Evolutionary conservation across 2,888 invertebrate genomes (phyloP).

Genomic region (Lithophane semibrunnea): DNA sequence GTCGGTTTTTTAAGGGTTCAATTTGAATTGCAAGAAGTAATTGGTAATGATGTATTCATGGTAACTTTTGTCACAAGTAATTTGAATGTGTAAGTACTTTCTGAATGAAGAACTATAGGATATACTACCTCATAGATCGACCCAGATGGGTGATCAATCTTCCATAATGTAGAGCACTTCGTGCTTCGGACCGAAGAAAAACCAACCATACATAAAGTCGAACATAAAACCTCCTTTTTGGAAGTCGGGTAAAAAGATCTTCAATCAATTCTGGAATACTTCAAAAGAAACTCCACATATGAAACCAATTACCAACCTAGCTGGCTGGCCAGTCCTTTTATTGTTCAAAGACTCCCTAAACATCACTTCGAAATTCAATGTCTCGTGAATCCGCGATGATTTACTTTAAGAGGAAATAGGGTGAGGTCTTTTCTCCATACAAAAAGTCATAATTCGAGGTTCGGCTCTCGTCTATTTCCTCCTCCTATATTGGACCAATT

Average conservation of each 20-base stretch:
- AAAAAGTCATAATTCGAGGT: no score
- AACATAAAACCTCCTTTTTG: no score
- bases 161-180: no score
- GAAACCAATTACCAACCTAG: neutral
- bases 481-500: no score
- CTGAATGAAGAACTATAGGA: neutral
- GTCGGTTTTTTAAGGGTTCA: conserved; percentile 58
- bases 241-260: neutral
- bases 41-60: conserved; percentile 37
- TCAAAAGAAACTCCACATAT: neutral
- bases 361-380: neutral
- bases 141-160: neutral
- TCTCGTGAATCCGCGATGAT: neutral
- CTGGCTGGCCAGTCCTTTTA: neutral
- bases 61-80: neutral
- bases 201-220: no score
- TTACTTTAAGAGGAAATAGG: no score
- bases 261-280: neutral
- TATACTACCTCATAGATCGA: neutral
- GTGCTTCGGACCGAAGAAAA: neutral
- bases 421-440: no score
- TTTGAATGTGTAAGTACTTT: neutral
- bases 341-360: neutral
- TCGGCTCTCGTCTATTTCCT: no score
- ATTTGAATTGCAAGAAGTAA: conserved; percentile 29